Evolutionary conservation across 2,113 vertebrate species (phyloP).

Genomic region (zebrafish (Danio rerio)): GRCz12tu NC_133187.1:38506501-38507000

Average conservation of each 20-base stretch:
- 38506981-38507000: conserved; percentile 80
- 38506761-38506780: conserved; percentile 49
- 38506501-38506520: background rate
- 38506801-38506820: background rate
- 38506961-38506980: conserved; percentile 71
- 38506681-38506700: conserved; percentile 48
- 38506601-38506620: conserved; percentile 19
- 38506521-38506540: background rate
- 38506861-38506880: background rate
- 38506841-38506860: background rate
- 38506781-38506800: conserved; percentile 6
- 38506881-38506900: conserved; percentile 13
- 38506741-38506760: conserved; percentile 43
- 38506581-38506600: conserved; percentile 22
- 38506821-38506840: conserved; percentile 9
- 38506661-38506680: conserved; percentile 56
- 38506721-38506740: conserved; percentile 55
- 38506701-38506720: conserved; percentile 47
- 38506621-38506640: conserved; percentile 24
- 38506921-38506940: background rate
- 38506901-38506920: background rate
- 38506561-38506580: conserved; percentile 18
- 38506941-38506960: conserved; percentile 63
- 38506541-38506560: background rate
- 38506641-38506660: conserved; percentile 50